Base-by-base conservation (phyloP, 2,113 vertebrate genomes). In the Ranitomeya imitator region DNA sequence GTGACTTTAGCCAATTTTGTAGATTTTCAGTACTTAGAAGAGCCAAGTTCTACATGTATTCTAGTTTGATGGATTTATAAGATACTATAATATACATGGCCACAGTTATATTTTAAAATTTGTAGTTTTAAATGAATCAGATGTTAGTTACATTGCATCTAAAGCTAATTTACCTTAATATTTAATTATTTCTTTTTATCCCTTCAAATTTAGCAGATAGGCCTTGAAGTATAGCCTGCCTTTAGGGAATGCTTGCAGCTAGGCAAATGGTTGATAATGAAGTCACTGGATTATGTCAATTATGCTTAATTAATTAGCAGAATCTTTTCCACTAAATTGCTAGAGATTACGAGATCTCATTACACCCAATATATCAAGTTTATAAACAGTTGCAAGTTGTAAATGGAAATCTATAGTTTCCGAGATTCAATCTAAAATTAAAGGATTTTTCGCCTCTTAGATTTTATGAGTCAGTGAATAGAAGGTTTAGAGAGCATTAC, bases 181-280 rank as follows among this genome's bases (percentile, higher is more conserved):
- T 80, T 79, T 1, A 79, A 55, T 79, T 55, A 13, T 15, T 26
- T 19, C 74, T 52, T 85, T 85, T 85, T 45, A 73, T 85, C 83
- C n/a, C 9, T 23, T 55, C 16, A 52, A 73, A 73, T 73, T 71
- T 74, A 85, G 6, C 67, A 85, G 83, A 74, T 67, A 85, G n/a
- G n/a, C 45, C 83, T 73, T 85, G 83, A 73, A 85, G 67, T 57
- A 73, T 85, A 57, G 83, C 10, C 54, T 73, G 67, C 45, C 83
- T 74, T 85, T 85, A 85, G 67, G 83, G 67, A 59, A 73, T 57
- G n/a, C 83, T 85, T 31, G 51, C 21, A 85, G 83, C 54, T 23
- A 85, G 83, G 26, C 54, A 85, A 85, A 71, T 85, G 67, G 83
- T n/a, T 73, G 55, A 85, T 85, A 85, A 74, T 85, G 52, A 74